Base-by-base conservation (phyloP, 2,888 invertebrate species). In the Stegana nigrithorax region DNA sequence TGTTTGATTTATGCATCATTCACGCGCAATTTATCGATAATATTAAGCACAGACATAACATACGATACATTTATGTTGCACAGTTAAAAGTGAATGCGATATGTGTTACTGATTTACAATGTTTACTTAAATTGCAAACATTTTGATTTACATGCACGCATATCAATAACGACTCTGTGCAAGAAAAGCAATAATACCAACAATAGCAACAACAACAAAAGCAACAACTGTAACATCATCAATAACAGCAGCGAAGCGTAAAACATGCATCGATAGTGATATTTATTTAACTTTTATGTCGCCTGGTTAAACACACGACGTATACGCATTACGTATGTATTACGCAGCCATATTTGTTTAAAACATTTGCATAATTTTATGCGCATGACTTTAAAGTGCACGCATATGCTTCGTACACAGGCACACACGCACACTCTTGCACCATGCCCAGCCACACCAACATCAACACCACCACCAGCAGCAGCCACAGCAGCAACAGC, bases 1-100 rank as follows among this genome's bases (percentile, higher is more conserved):
- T 63, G 66, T 75, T 71, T 78, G 78, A 73, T 75, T 75, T 71
- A 70, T 71, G 75, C 75, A 73, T 69, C 73, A 78, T 75, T 75
- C 65, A 75, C 74, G 72, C 67, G 65, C 69, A 70, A 78, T 80
- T 75, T 75, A 73, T 79, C 67, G 66, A 66, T 58, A 63, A 59
- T 69, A 50, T 62, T 36, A 55, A 55, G 21, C 53, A 55, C 19
- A 21, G 8, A 45, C 14, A 45, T 8, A 44, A 45, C 10, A 45
- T 25, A 17, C 2, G 19, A n/a, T 5, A 36, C 8, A 21, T 6
- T 51, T 2, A 3, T 51, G 14, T 51, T 27, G 6, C 26, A 14
- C n/a, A n/a, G 59, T 60, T 64, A 64, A 66, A 64, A 67, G 57
- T 39, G 23, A 42, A 64, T 62, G 14, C 23, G 53, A 55, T 29